A percentile compares a stretch with the other conserved stretches of the same genome.
Conservation (phyloP, 2,113 vertebrate species). For the Notothenia coriiceps region DNA sequence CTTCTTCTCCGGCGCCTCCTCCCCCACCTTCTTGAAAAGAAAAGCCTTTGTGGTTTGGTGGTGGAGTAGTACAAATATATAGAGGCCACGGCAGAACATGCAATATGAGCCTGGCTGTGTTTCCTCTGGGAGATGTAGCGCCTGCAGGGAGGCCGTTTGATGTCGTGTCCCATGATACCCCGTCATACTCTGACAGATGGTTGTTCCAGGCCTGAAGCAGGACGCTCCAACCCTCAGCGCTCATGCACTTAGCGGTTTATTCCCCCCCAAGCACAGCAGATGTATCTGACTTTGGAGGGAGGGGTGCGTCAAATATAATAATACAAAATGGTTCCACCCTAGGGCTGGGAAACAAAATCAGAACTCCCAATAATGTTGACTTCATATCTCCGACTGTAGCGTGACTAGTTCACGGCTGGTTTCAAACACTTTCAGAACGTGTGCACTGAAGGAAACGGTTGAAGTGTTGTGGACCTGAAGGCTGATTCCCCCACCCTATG, state of each 20-base stretch:
- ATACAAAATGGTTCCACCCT: constrained; percentile 7
- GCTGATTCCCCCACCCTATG: too few species aligned
- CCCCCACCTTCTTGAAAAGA: constrained; percentile 16
- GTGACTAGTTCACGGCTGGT: too few species aligned
- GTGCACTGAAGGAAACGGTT: too few species aligned
- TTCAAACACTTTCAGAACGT: too few species aligned
- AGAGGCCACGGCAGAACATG: constrained; percentile 21
- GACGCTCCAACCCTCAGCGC: constrained; percentile 16
- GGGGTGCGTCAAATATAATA: neutral
- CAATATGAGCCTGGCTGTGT: constrained; percentile 41
- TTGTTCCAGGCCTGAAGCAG: constrained; percentile 48
- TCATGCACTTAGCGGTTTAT: neutral
- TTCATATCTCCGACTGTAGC: neutral
- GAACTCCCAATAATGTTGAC: neutral
- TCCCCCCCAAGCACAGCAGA: neutral
- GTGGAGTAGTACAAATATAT: constrained; percentile 21
- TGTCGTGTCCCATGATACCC: constrained; percentile 17
- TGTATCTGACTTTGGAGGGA: neutral
- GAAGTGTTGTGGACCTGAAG: too few species aligned
- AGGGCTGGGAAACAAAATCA: neutral
- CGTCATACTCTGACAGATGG: constrained; percentile 36
- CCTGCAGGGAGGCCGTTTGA: constrained; percentile 43
- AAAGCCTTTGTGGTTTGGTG: constrained; percentile 51
- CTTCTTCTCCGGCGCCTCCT: neutral
- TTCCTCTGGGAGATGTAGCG: constrained; percentile 43